Evolutionary conservation across 2,113 vertebrate species (phyloP).

Genomic region (Entelurus aequoreus): DNA sequence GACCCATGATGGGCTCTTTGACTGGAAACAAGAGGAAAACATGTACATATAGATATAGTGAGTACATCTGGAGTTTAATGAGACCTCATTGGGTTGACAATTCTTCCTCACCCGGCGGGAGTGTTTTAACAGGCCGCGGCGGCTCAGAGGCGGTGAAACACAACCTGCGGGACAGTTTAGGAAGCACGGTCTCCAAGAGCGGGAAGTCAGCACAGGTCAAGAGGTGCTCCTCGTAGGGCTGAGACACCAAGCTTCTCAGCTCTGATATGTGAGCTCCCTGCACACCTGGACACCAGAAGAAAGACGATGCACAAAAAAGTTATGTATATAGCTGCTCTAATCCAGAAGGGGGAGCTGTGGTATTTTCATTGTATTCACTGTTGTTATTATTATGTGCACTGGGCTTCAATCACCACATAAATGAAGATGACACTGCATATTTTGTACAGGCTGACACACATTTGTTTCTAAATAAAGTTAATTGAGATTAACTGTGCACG

Average conservation of each 20-base stretch:
- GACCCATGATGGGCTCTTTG: constrained; percentile 65
- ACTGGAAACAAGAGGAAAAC: constrained; percentile 42
- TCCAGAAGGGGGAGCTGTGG: constrained; percentile 33
- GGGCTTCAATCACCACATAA: background rate
- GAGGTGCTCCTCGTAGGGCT: constrained; percentile 76
- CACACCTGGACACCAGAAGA: constrained; percentile 64
- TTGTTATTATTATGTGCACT: background rate
- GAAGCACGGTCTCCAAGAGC: constrained; percentile 64
- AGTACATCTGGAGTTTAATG: too few species aligned
- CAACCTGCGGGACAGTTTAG: constrained; percentile 77
- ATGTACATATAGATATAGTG: background rate
- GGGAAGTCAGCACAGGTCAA: constrained; percentile 67
- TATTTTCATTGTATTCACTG: constrained; percentile 1
- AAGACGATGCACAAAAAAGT: background rate
- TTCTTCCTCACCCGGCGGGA: constrained; percentile 41
- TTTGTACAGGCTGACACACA: background rate
- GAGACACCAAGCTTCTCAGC: constrained; percentile 73
- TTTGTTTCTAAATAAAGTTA: background rate
- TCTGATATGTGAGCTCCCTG: constrained; percentile 69
- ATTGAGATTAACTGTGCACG: background rate
- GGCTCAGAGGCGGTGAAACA: constrained; percentile 82
- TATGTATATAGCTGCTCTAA: background rate
- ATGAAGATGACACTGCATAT: background rate
- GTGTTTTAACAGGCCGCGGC: constrained; percentile 66
- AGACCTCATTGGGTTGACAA: background rate